These are phyloP conservation scores for Craterocephalus amniculus DNA, from an alignment of 2,797 vertebrate species.

Conservation along the genomic window DNA sequence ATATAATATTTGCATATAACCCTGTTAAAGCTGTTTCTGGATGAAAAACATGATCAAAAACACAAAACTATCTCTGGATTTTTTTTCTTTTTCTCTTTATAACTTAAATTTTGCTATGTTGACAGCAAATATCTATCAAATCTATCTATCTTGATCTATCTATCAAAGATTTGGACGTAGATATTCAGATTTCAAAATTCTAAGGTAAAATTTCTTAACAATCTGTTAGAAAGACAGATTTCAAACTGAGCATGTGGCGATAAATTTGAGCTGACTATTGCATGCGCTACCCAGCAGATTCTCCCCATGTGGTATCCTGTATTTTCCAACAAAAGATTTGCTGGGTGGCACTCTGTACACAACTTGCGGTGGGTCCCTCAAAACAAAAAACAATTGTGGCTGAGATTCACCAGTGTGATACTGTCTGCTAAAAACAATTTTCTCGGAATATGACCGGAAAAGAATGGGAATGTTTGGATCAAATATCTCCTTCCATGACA, in stretches of 20 bases:
- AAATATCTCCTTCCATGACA: slow-evolving; percentile 15
- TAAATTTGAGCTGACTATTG: slow-evolving; percentile 20
- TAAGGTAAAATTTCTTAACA: neutral
- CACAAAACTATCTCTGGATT: neutral
- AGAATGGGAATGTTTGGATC: slow-evolving; percentile 41
- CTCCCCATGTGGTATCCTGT: slow-evolving; percentile 13
- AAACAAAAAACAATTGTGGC: slow-evolving; percentile 43
- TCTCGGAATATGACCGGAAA: slow-evolving; percentile 8
- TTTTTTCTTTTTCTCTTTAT: neutral
- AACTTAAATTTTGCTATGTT: neutral
- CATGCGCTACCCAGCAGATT: slow-evolving; percentile 16
- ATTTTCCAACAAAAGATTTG: slow-evolving; percentile 42
- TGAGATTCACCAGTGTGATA: slow-evolving; percentile 20
- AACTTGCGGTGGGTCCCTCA: slow-evolving; percentile 54
- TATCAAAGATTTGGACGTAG: neutral
- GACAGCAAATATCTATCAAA: neutral
- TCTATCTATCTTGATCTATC: no score
- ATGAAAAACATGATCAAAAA: neutral
- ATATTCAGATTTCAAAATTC: neutral
- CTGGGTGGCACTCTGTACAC: slow-evolving; percentile 53
- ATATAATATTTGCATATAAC: no score
- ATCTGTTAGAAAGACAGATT: slow-evolving; percentile 1
- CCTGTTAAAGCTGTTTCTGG: neutral
- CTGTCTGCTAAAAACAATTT: slow-evolving; percentile 40
- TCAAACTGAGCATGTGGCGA: slow-evolving; percentile 21